Percentiles rank a stretch among this genome's conserved stretches.
Evolutionary conservation across 2,888 invertebrate species (phyloP).

Genomic region (Drosophila silvestris): DNA sequence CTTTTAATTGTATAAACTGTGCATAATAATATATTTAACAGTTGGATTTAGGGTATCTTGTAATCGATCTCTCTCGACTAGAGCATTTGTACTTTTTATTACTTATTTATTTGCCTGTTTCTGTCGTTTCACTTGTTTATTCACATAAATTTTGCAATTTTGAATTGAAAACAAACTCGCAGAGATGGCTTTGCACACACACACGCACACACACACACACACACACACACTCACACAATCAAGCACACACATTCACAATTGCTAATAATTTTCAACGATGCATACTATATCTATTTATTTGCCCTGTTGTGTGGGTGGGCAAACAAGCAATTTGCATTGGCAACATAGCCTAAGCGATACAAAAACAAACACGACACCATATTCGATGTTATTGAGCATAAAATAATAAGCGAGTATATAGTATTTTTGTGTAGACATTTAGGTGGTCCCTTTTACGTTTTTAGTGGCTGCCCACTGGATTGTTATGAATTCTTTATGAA

Average conservation of each 20-base stretch:
- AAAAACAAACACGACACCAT: constrained; percentile 20
- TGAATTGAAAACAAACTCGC: constrained; percentile 38
- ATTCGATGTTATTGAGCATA: constrained; percentile 47
- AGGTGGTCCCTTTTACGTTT: constrained; percentile 42
- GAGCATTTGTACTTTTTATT: background rate
- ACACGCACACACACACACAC: background rate
- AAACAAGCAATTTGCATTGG: constrained; percentile 19
- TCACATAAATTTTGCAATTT: constrained; percentile 30
- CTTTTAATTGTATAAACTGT: background rate
- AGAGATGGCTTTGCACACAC: background rate
- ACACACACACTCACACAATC: background rate
- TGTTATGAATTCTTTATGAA: constrained; percentile 59
- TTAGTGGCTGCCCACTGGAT: constrained; percentile 35
- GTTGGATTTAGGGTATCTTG: background rate
- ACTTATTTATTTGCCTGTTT: background rate
- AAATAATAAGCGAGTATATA: constrained; percentile 31
- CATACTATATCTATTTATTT: constrained; percentile 30
- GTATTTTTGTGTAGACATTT: constrained; percentile 33
- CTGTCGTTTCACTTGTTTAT: constrained; percentile 26
- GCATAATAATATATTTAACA: background rate
- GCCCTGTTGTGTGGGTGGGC: background rate
- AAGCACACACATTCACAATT: constrained; percentile 12
- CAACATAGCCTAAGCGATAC: constrained; percentile 9
- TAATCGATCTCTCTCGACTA: background rate
- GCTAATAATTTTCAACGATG: constrained; percentile 42